These are phyloP conservation scores for Tapirus terrestris DNA, from an alignment of 2,113 vertebrate species.

Conservation along the genomic window DNA sequence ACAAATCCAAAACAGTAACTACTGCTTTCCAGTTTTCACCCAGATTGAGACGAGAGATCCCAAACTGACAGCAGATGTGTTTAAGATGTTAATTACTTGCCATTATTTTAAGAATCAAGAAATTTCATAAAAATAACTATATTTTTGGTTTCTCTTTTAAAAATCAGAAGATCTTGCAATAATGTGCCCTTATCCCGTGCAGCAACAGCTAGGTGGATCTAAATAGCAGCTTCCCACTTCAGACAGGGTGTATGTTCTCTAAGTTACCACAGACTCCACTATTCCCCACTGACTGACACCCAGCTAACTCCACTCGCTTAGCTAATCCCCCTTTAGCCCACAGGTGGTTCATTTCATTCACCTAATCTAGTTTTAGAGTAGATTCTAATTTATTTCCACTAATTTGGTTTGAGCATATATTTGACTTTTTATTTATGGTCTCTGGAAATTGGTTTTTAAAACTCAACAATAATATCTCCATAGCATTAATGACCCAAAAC, in stretches of 20 bases:
- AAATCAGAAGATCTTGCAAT: background rate
- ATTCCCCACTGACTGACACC: too few relatives aligned
- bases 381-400: background rate
- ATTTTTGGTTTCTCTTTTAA: background rate
- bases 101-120: background rate
- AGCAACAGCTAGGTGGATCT: background rate
- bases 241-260: background rate
- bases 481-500: background rate
- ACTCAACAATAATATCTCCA: constrained; percentile 1
- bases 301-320: background rate
- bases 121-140: background rate
- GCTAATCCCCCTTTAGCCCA: too few relatives aligned
- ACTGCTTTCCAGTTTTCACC: background rate
- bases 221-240: background rate
- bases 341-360: background rate
- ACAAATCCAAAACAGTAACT: background rate
- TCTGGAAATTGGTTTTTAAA: constrained; percentile 25
- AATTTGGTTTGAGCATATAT: background rate
- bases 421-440: background rate
- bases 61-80: background rate
- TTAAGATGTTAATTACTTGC: background rate
- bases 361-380: background rate
- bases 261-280: background rate
- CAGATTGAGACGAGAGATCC: background rate
- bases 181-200: background rate